These are phyloP conservation scores for Frieseomelitta varia DNA, from an alignment of 1,140 invertebrate genomes.

Conservation along the genomic window DNA sequence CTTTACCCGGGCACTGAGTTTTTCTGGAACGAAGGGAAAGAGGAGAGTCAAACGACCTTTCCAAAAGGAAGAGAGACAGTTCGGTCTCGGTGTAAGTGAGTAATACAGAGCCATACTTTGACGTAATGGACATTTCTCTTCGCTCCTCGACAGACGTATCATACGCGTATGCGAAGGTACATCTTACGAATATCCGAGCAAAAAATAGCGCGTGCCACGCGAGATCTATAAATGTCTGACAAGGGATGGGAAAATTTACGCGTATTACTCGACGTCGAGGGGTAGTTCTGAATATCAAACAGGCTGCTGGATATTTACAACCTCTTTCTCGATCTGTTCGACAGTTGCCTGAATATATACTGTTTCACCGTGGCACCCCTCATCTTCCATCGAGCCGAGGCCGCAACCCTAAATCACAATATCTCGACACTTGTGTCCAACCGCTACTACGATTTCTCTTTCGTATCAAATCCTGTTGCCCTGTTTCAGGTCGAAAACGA, in stretches of 20 bases:
- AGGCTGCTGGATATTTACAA: conserved; percentile 30
- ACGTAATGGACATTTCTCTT: background rate
- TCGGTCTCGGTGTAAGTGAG: background rate
- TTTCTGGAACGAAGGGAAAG: background rate
- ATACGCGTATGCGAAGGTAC: too few relatives aligned
- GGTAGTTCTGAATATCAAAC: conserved; percentile 60
- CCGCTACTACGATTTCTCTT: background rate
- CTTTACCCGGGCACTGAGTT: background rate
- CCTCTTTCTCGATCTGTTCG: background rate
- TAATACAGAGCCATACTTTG: background rate
- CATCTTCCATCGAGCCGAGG: background rate
- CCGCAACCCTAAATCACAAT: conserved; percentile 43
- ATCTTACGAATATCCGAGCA: too few relatives aligned
- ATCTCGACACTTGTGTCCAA: conserved; percentile 39
- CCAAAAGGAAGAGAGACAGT: background rate
- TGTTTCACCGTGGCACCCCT: conserved; percentile 3
- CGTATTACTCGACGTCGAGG: conserved; percentile 44
- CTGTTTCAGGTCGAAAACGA: background rate
- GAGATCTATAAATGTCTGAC: conserved; percentile 25
- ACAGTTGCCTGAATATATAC: conserved; percentile 26
- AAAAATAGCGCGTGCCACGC: background rate
- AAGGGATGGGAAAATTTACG: conserved; percentile 51
- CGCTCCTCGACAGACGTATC: background rate
- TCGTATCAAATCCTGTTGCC: background rate
- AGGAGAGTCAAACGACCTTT: too few relatives aligned